Evolutionary conservation across 2,797 vertebrate species (phyloP), one percentile per base, ranked within the genome.

Genomic region (Galagoides demidoff): DNA sequence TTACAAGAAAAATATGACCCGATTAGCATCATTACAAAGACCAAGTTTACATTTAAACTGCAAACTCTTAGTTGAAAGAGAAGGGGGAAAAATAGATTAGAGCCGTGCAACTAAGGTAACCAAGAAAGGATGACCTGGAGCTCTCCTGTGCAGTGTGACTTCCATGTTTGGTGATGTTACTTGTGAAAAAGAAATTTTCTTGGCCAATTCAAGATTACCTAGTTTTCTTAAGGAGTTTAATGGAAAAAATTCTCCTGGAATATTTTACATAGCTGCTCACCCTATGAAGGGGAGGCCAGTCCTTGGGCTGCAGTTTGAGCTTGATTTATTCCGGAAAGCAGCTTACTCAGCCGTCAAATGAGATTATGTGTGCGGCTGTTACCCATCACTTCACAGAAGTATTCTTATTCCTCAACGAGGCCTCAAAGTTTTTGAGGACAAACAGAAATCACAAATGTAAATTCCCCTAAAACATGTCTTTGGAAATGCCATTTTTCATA

Each of bases 341-440:
- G 84, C 71, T 92, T 90, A 94, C 87, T 94, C 95, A 94, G 85
- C 94, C 8, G 14, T 97, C 97, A 95, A 91, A 86, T 92, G 92
- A 96, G 94, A 94, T 97, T 92, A 93, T 1, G 2, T 89, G 78
- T 31, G 17, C 6, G 45, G 68, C 95, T 97, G 95, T 59, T 96
- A 66, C 78, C 74, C 89, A 52, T 95, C 95, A 89, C n/a, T 83
- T 90, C 45, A 55, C 88, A 93, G 82, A 96, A 94, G 71, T 88
- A 96, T 95, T 95, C 92, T 70, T 89, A 86, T 83, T 88, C 78
- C 63, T 90, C 77, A 61, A 81, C 34, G 8, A 76, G 70, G 1
- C 73, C 43, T 92, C 85, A 19, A 55, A 83, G 64, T 83, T 52
- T 71, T 94, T 77, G 73, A 90, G 92, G 85, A 90, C 59, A 79